Conservation (phyloP, 1,140 invertebrate genomes). For the Telenomus remus region DNA sequence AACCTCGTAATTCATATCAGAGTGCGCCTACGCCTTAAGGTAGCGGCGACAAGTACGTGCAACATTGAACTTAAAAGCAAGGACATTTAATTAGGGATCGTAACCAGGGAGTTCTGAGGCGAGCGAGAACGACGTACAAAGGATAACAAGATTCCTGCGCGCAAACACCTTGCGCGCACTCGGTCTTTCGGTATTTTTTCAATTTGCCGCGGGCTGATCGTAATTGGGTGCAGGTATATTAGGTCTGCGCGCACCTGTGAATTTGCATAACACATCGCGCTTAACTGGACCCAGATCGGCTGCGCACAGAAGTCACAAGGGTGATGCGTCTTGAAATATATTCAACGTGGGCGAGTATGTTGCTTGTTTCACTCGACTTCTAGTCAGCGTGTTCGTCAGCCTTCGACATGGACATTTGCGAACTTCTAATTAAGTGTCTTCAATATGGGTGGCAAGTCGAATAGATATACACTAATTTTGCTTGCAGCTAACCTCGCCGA, state of each 20-base stretch:
- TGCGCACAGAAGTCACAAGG: constrained; percentile 48
- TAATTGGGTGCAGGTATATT: constrained; percentile 58
- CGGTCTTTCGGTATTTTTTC: constrained; percentile 48
- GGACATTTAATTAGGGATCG: constrained; percentile 74
- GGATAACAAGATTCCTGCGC: too few relatives aligned
- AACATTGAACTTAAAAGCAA: constrained; percentile 74
- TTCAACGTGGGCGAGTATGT: constrained; percentile 54
- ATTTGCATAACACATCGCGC: constrained; percentile 66
- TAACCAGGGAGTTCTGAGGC: neutral
- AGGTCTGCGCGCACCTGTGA: constrained; percentile 61
- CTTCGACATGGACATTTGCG: constrained; percentile 46
- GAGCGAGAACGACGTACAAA: neutral
- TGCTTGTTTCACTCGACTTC: constrained; percentile 35
- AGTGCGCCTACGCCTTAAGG: constrained; percentile 72
- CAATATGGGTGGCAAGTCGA: constrained; percentile 57
- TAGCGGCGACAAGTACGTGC: constrained; percentile 74
- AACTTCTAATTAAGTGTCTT: constrained; percentile 62
- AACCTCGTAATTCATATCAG: constrained; percentile 75
- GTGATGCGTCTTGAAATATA: constrained; percentile 24
- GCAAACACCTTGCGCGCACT: constrained; percentile 39
- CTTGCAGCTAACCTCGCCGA: neutral
- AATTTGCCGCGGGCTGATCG: constrained; percentile 47
- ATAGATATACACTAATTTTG: neutral
- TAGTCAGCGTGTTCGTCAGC: constrained; percentile 52
- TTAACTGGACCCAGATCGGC: constrained; percentile 31